Conservation (phyloP, 2,113 vertebrate genomes). For the Nycticryphes semicollaris region DNA sequence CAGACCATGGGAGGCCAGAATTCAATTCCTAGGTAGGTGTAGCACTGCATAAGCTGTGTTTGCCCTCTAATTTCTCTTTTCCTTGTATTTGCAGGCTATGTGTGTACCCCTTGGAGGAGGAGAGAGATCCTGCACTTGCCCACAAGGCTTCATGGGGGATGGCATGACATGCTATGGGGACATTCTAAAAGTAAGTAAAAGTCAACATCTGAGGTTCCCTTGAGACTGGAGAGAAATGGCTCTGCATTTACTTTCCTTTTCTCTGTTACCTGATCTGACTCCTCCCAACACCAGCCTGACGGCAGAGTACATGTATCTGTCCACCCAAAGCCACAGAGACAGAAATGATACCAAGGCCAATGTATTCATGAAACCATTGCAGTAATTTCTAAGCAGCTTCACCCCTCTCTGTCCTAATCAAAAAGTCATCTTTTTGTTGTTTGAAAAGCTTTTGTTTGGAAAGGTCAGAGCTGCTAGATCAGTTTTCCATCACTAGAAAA, state of each 20-base stretch:
- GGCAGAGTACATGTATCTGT: neutral
- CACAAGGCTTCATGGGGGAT: conserved; percentile 80
- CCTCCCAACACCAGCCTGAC: neutral
- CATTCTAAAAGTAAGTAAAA: conserved; percentile 73
- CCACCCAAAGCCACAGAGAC: neutral
- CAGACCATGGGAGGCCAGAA: neutral
- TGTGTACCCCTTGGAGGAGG: conserved; percentile 75
- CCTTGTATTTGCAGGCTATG: conserved; percentile 76
- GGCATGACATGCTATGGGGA: conserved; percentile 85
- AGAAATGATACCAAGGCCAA: neutral
- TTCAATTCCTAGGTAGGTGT: neutral
- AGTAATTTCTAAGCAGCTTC: neutral
- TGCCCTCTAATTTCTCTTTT: neutral
- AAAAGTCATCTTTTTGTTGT: neutral
- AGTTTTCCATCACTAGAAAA: neutral
- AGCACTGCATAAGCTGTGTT: neutral
- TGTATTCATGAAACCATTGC: neutral
- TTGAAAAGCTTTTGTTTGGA: neutral
- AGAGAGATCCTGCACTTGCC: conserved; percentile 80
- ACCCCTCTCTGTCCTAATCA: neutral
- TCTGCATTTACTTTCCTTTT: neutral
- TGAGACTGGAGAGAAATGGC: neutral
- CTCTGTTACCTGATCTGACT: neutral
- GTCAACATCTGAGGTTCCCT: neutral
- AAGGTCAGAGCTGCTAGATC: neutral